A percentile compares a stretch with the other conserved stretches of the same genome.
Conservation (phyloP, 1,140 invertebrate genomes). For the Cyphomyrmex costatus region DNA sequence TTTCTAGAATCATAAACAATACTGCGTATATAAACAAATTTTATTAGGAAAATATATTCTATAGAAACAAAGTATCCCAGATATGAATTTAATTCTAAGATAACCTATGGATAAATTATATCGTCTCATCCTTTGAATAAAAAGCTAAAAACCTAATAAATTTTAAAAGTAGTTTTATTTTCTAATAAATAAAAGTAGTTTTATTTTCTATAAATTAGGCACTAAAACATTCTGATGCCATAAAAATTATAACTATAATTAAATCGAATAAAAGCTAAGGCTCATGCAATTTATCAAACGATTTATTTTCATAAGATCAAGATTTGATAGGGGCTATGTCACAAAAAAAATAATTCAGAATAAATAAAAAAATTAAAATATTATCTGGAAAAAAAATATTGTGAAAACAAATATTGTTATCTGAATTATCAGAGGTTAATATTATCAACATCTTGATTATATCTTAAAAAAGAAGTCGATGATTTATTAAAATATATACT, state of each 20-base stretch:
- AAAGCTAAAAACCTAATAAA: background rate
- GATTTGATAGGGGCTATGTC: background rate
- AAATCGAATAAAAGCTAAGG: background rate
- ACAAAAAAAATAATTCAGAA: background rate
- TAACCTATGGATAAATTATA: background rate
- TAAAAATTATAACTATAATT: background rate
- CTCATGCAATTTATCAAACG: too few species aligned
- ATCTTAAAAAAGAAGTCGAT: slow-evolving; percentile 39
- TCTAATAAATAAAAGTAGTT: background rate
- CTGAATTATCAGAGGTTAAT: slow-evolving; percentile 13
- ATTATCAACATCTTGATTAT: background rate
- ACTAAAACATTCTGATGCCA: background rate
- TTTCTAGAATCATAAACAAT: too few species aligned
- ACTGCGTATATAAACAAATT: background rate
- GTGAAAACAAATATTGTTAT: too few species aligned
- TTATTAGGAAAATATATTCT: background rate
- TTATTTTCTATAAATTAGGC: background rate
- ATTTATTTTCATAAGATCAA: background rate
- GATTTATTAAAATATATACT: slow-evolving; percentile 51
- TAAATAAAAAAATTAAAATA: background rate
- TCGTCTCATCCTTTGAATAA: background rate
- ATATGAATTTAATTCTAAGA: background rate
- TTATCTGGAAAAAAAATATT: too few species aligned
- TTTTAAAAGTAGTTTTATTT: background rate
- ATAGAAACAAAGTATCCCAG: background rate